These are phyloP conservation scores for Asarcornis scutulata DNA, from an alignment of 2,113 vertebrate genomes.

Conservation along the genomic window DNA sequence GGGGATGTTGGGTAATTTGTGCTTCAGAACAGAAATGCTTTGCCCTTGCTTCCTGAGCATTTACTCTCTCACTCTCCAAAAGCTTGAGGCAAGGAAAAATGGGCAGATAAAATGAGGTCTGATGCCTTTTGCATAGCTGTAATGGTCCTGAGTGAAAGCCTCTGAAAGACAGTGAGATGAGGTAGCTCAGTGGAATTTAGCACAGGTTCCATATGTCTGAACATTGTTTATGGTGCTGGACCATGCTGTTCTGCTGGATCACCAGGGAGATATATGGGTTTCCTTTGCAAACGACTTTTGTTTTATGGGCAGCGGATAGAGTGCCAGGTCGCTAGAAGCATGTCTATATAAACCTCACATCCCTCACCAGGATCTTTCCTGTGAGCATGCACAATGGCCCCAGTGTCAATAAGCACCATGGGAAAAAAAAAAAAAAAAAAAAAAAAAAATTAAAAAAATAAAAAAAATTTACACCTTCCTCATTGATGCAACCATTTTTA, in stretches of 20 bases:
- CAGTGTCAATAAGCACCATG: not conserved
- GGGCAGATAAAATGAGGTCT: not conserved
- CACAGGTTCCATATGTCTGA: not conserved
- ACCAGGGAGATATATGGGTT: not conserved
- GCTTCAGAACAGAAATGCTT: not conserved
- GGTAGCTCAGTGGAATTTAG: not conserved
- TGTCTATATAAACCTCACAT: not conserved
- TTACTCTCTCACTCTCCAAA: not conserved
- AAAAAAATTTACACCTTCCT: not conserved
- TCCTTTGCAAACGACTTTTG: not conserved
- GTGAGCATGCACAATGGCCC: not conserved
- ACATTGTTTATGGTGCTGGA: not conserved
- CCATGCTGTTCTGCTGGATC: not conserved
- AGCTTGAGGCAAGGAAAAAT: not conserved
- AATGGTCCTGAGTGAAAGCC: not conserved
- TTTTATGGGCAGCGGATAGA: not conserved
- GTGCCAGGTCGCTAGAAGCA: not conserved
- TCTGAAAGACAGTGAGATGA: not conserved
- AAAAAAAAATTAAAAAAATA: no score
- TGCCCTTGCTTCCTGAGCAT: fast-evolving
- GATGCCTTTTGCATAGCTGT: not conserved
- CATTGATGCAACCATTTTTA: not conserved
- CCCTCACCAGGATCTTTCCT: not conserved
- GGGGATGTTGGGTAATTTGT: not conserved
- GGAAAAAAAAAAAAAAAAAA: not conserved